Conservation (phyloP, 1,140 invertebrate genomes). For the Piezodorus guildinii region DNA sequence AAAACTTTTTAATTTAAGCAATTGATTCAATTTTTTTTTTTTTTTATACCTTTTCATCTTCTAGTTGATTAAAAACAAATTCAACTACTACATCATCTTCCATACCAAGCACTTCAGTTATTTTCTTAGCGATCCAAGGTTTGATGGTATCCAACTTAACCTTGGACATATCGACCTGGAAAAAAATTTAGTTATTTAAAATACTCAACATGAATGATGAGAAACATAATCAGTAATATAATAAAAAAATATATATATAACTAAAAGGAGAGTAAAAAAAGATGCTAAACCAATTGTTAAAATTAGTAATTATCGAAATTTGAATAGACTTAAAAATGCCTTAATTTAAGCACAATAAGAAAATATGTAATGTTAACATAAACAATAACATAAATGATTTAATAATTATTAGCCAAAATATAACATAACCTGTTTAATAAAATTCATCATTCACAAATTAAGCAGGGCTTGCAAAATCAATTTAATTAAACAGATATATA, state of each 20-base stretch:
- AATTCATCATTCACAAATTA: too few species aligned
- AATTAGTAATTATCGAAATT: too few species aligned
- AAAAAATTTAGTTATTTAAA: constrained; percentile 26
- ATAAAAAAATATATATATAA: constrained; percentile 2
- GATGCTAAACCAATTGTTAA: too few species aligned
- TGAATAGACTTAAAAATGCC: too few species aligned
- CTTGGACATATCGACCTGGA: constrained; percentile 94
- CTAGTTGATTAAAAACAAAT: constrained; percentile 97
- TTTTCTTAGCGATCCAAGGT: constrained; percentile 95
- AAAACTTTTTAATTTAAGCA: background rate
- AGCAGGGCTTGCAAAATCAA: too few species aligned
- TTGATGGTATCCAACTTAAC: constrained; percentile 96
- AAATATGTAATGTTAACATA: too few species aligned
- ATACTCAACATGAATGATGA: constrained; percentile 13
- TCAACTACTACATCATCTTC: constrained; percentile 98
- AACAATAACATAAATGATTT: too few species aligned
- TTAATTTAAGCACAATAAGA: too few species aligned
- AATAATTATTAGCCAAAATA: too few species aligned
- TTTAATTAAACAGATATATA: too few species aligned
- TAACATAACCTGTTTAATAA: too few species aligned
- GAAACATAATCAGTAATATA: constrained; percentile 2
- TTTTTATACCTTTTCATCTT: constrained; percentile 67
- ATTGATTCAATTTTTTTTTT: background rate
- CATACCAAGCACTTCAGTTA: constrained; percentile 88
- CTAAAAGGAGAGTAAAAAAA: background rate